Evolutionary conservation across 1,140 invertebrate genomes (phyloP).

Genomic region (Saccostrea glomerata): DNA sequence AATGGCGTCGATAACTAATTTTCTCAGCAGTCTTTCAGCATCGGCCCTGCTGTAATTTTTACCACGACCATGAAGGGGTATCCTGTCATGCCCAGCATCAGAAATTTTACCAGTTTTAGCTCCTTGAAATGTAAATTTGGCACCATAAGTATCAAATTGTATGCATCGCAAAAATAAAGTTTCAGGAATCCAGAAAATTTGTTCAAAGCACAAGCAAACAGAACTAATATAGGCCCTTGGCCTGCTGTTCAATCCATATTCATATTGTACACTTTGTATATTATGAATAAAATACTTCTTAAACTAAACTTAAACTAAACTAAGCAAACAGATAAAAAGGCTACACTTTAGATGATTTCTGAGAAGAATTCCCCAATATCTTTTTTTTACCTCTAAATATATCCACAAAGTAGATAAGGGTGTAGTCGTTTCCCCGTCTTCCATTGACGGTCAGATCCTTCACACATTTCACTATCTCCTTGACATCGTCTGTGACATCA

Average conservation of each 20-base stretch:
- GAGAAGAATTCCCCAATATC: no score
- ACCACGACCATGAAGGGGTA: constrained; percentile 84
- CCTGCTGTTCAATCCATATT: no score
- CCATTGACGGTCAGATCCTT: constrained; percentile 82
- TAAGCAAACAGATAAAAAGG: no score
- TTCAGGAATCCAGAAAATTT: no score
- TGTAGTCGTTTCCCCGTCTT: constrained; percentile 82
- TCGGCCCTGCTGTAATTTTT: constrained; percentile 86
- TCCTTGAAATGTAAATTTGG: constrained; percentile 9
- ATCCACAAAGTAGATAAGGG: constrained; percentile 90
- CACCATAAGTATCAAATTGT: no score
- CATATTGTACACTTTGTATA: no score
- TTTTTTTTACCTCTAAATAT: constrained; percentile 87
- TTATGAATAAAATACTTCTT: no score
- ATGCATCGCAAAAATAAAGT: no score
- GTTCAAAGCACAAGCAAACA: no score
- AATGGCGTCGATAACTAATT: constrained; percentile 89
- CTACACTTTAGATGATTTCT: no score
- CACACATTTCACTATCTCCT: constrained; percentile 85
- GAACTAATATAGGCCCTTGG: no score
- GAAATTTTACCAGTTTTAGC: constrained; percentile 70
- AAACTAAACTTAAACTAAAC: no score
- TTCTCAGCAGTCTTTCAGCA: constrained; percentile 88
- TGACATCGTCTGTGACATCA: constrained; percentile 90
- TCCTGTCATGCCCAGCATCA: constrained; percentile 82